Evolutionary conservation across 2,113 vertebrate species (phyloP).

Genomic region (Casuarius casuarius): DNA sequence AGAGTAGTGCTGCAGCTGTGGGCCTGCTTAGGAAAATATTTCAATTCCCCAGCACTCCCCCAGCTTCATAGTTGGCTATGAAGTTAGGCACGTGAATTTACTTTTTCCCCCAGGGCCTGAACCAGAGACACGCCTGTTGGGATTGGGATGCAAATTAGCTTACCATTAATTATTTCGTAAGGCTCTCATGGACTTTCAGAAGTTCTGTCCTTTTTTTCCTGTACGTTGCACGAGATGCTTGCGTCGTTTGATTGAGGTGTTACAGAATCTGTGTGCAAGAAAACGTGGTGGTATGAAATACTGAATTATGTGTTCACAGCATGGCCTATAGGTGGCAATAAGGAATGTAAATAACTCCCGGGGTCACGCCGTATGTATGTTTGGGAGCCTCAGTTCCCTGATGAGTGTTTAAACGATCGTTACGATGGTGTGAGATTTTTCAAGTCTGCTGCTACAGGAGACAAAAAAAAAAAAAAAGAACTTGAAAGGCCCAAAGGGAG

Average conservation of each 20-base stretch:
- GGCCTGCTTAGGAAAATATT: neutral
- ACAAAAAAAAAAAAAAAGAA: neutral
- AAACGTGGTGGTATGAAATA: rapidly evolving
- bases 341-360: neutral
- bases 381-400: neutral
- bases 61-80: neutral
- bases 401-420: neutral
- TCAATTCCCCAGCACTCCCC: neutral
- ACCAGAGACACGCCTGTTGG: neutral
- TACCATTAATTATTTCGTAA: neutral
- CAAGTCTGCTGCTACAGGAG: neutral
- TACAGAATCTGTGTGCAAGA: neutral
- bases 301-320: neutral
- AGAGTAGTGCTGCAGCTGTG: neutral
- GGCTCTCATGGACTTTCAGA: neutral
- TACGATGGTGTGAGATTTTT: neutral
- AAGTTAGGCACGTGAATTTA: neutral
- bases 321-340: neutral
- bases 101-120: neutral
- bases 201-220: neutral
- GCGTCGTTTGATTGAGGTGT: neutral
- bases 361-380: too few species aligned
- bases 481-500: neutral
- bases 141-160: neutral
- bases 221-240: neutral